Conservation (phyloP, 2,113 vertebrate genomes). For the Anarhynchus alexandrinus region DNA sequence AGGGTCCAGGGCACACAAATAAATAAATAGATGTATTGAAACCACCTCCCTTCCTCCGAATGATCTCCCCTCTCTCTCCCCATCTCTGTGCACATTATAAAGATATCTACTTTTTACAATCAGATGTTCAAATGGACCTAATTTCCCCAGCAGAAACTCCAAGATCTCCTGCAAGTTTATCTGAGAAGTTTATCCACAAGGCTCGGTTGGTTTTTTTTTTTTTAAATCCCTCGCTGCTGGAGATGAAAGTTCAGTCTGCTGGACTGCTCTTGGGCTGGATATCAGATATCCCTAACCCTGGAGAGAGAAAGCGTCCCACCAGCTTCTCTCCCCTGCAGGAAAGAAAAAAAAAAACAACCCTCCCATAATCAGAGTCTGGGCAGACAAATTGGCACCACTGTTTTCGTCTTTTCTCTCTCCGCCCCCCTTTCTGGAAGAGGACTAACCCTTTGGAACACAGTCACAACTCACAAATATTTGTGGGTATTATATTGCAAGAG, state of each 20-base stretch:
- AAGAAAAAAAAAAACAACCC: slow-evolving; percentile 16
- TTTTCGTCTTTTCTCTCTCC: slow-evolving; percentile 41
- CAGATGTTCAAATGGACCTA: slow-evolving; percentile 40
- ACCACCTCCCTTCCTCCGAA: neutral
- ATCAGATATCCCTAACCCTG: slow-evolving; percentile 75
- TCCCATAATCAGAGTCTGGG: slow-evolving; percentile 76
- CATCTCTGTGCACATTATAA: neutral
- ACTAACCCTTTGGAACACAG: slow-evolving; percentile 67
- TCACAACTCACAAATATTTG: slow-evolving; percentile 82
- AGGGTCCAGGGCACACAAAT: slow-evolving; percentile 18
- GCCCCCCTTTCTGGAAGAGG: slow-evolving; percentile 63
- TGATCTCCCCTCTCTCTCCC: neutral
- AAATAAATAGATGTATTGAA: slow-evolving; percentile 63
- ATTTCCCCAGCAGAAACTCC: slow-evolving; percentile 63
- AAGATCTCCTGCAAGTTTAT: slow-evolving; percentile 67
- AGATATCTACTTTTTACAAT: slow-evolving; percentile 52
- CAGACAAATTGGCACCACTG: slow-evolving; percentile 84
- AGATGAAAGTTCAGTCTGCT: slow-evolving; percentile 74
- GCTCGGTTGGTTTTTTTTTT: neutral
- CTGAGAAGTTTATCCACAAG: slow-evolving; percentile 64
- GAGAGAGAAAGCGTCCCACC: slow-evolving; percentile 74
- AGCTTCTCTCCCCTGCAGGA: slow-evolving; percentile 64
- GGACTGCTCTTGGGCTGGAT: slow-evolving; percentile 69
- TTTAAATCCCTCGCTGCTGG: slow-evolving; percentile 56
- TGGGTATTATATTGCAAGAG: slow-evolving; percentile 78